phyloP scores from a whole-genome alignment of 1,140 invertebrate genomes.

The Drepana arcuata region DNA sequence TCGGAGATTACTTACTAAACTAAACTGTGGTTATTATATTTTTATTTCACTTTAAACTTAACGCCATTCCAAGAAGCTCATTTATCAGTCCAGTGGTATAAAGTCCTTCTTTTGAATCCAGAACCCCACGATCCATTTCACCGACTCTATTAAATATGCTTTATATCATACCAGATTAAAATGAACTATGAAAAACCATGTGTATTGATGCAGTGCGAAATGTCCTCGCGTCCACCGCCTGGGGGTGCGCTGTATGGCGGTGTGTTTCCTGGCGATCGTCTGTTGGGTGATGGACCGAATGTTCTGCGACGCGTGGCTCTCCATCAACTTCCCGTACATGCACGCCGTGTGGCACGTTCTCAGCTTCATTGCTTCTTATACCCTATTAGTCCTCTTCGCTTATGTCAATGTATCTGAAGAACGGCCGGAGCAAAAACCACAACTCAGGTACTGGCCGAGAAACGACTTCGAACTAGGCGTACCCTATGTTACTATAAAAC shows the following conservation, averaged over 20 bases:
- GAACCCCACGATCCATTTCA: too few species aligned
- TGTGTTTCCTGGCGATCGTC: conserved; percentile 79
- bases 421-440: conserved; percentile 78
- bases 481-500: conserved; percentile 79
- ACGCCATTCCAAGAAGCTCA: too few species aligned
- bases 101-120: too few species aligned
- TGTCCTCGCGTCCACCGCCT: conserved; percentile 77
- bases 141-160: too few species aligned
- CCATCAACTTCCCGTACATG: conserved; percentile 83
- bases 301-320: conserved; percentile 84
- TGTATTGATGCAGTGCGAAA: conserved; percentile 77
- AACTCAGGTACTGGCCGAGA: conserved; percentile 82
- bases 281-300: conserved; percentile 85
- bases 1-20: too few species aligned
- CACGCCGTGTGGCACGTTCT: conserved; percentile 87
- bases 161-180: too few species aligned
- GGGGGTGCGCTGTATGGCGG: conserved; percentile 76
- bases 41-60: too few species aligned
- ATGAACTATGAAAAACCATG: too few species aligned
- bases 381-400: conserved; percentile 81
- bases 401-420: conserved; percentile 84
- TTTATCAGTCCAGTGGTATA: too few species aligned
- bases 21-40: too few species aligned
- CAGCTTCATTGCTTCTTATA: conserved; percentile 84
- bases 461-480: conserved; percentile 83